Base-by-base conservation (phyloP, 2,888 invertebrate genomes). In the Philereme transversata region DNA sequence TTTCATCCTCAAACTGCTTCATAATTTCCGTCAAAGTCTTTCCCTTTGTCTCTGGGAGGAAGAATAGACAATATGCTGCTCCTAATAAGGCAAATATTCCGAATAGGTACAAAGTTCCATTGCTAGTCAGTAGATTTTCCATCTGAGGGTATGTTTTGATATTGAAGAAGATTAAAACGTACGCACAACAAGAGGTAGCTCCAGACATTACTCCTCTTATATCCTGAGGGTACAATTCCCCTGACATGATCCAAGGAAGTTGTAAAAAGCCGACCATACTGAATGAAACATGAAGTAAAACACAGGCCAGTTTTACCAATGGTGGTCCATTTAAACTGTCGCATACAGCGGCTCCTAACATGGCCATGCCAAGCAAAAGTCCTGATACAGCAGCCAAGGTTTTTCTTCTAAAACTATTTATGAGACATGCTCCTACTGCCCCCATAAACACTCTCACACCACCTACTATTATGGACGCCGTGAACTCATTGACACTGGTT, bases 231-330 rank as follows among this genome's bases (percentile, higher is more conserved):
- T 95, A 96, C 47, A 96, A 77, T 74, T 96, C 96, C 1, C 95
- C 95, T 0, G 95, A 95, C 94, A 96, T 94, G 36, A 96, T 94
- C 95, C 96, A 96, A 0, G 96, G 96, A 4, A 96, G 86, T 34
- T 96, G 96, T 0, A 96, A 81, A 81, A 95, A 95, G 0, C 96
- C 96, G 1, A 96, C 92, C 96, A 96, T 96, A 64, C 95, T 95
- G 73, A 95, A 95, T 0, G 94, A 94, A 0, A 96, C 96, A 77
- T 96, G 95, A 10, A 94, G 86, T 36, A 95, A 83, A 0, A 96
- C 92, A 68, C 95, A 95, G 0, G 94, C 86, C 4, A 96, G 76
- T 35, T 91, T 92, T 2, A 92, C 75, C 9, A 90, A 64, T 0
- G 93, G 91, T 3, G 89, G 89, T 9, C 92, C 92, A 33, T 94